Conservation (phyloP, 1,140 invertebrate species). For the Mizuhopecten yessoensis region DNA sequence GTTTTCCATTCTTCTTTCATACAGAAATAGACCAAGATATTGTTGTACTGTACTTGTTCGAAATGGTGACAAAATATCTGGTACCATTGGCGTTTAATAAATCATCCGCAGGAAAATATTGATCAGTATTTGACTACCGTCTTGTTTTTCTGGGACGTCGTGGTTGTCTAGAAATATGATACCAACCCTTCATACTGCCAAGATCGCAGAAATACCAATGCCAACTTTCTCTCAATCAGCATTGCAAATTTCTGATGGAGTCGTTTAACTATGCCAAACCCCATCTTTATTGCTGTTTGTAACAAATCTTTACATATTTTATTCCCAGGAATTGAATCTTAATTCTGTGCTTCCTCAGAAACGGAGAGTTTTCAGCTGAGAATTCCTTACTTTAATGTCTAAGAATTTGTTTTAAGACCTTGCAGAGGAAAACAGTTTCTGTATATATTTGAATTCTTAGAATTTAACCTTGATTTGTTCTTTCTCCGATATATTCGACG, state of each 20-base stretch:
- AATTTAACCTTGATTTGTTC: no score
- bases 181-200: neutral
- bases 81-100: neutral
- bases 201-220: neutral
- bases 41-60: neutral
- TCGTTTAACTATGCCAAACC: neutral
- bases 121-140: neutral
- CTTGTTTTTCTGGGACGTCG: neutral
- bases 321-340: slow-evolving; percentile 7
- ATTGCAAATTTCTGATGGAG: neutral
- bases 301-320: slow-evolving; percentile 11
- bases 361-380: neutral
- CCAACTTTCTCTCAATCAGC: slow-evolving; percentile 11
- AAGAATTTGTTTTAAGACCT: no score
- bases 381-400: neutral
- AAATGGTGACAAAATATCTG: neutral
- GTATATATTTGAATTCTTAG: no score
- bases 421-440: no score
- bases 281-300: neutral
- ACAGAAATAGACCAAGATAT: no score
- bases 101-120: neutral
- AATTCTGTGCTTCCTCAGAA: neutral
- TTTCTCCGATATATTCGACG: no score
- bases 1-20: no score
- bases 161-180: slow-evolving; percentile 27